phyloP scores from a whole-genome alignment of 2,888 invertebrate species.

The Danaus chrysippus region DNA sequence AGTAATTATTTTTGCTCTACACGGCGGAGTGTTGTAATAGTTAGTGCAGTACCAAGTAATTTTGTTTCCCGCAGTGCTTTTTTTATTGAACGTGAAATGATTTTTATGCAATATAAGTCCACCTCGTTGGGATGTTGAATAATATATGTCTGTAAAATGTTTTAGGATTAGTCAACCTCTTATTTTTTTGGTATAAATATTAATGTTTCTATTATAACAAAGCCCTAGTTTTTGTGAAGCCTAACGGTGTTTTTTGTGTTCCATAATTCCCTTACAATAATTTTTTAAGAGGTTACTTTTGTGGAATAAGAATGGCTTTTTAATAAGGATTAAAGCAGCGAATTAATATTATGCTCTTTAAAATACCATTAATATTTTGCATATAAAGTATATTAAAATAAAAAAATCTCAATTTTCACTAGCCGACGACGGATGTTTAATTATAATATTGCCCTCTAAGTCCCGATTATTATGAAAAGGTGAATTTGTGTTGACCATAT shows the following conservation, averaged over 20 bases:
- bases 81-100: slow-evolving; percentile 41
- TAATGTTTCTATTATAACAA: no score
- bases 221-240: no score
- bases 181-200: no score
- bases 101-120: slow-evolving; percentile 42
- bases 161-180: not conserved
- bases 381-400: no score
- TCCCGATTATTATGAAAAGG: not conserved
- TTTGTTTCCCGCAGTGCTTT: slow-evolving; percentile 26
- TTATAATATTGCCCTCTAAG: not conserved
- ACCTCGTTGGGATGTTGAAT: slow-evolving; percentile 44
- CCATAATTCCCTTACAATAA: no score
- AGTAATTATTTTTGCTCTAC: slow-evolving; percentile 23
- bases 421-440: not conserved
- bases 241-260: no score
- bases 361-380: no score
- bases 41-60: slow-evolving; percentile 44
- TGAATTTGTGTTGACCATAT: not conserved
- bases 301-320: no score
- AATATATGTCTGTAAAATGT: slow-evolving; percentile 26
- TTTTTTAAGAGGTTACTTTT: no score
- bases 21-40: slow-evolving; percentile 35
- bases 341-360: no score
- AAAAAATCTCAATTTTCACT: not conserved
- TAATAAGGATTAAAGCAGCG: no score